A percentile compares a stretch with the other conserved stretches of the same genome.
Conservation (phyloP, 1,140 invertebrate genomes). For the Teleogryllus occipitalis region DNA sequence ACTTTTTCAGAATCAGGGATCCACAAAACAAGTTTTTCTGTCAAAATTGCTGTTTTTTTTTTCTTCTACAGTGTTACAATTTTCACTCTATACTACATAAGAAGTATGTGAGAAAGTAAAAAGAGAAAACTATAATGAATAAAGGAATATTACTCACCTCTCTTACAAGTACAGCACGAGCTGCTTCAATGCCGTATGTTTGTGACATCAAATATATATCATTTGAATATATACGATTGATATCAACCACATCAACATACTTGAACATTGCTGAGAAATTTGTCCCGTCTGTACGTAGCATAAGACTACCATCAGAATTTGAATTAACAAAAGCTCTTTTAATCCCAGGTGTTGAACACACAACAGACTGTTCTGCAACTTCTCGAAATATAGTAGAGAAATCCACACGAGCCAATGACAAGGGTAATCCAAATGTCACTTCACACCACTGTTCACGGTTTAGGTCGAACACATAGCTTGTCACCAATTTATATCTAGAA, state of each 20-base stretch:
- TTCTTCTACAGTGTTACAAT: no score
- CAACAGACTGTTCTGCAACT: conserved; percentile 61
- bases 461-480: conserved; percentile 68
- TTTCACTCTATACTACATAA: no score
- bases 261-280: conserved; percentile 68
- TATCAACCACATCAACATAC: conserved; percentile 69
- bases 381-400: conserved; percentile 67
- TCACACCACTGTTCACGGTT: conserved; percentile 56
- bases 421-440: conserved; percentile 45
- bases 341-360: conserved; percentile 74
- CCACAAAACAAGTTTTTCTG: no score
- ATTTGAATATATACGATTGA: conserved; percentile 85
- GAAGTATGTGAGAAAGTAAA: no score
- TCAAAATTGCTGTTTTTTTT: no score
- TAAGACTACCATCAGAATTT: conserved; percentile 29
- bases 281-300: neutral
- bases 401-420: conserved; percentile 60
- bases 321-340: conserved; percentile 66
- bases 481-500: conserved; percentile 36
- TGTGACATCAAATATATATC: conserved; percentile 86
- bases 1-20: no score
- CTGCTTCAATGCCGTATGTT: conserved; percentile 95
- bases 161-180: conserved; percentile 75
- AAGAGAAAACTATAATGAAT: no score
- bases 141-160: conserved; percentile 23